Evolutionary conservation across 2,113 vertebrate species (phyloP).

Genomic region (Lampris incognitus): DNA sequence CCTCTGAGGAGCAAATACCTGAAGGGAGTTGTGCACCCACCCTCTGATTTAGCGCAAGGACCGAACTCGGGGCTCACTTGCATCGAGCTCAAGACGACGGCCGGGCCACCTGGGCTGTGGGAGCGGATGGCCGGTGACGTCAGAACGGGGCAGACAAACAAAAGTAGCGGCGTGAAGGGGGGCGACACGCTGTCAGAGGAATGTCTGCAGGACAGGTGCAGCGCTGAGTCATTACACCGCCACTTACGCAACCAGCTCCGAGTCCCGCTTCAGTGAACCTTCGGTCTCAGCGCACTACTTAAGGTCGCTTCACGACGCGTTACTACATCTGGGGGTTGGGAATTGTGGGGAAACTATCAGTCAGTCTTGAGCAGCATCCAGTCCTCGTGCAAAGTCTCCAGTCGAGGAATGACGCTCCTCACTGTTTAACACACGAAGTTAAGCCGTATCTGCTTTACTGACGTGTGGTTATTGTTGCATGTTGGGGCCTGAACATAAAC

Average conservation of each 20-base stretch:
- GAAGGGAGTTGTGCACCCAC: background rate
- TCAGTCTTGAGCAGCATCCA: too few relatives aligned
- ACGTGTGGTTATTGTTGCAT: too few relatives aligned
- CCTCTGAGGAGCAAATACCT: too few relatives aligned
- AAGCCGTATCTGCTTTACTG: too few relatives aligned
- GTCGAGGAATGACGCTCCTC: too few relatives aligned
- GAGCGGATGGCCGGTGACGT: background rate
- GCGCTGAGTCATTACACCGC: constrained; percentile 84
- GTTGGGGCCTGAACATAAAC: too few relatives aligned
- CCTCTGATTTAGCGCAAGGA: background rate
- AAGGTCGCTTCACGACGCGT: too few relatives aligned
- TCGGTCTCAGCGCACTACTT: too few relatives aligned
- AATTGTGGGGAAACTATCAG: too few relatives aligned
- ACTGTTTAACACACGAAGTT: too few relatives aligned
- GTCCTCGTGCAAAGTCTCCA: too few relatives aligned
- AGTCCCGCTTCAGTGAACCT: constrained; percentile 17
- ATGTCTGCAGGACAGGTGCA: constrained; percentile 77
- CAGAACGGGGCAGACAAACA: constrained; percentile 16
- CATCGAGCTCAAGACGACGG: background rate
- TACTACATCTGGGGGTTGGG: too few relatives aligned
- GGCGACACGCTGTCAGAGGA: constrained; percentile 41
- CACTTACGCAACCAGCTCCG: constrained; percentile 78
- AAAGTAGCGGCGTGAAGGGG: constrained; percentile 50
- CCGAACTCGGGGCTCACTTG: background rate
- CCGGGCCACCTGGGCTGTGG: constrained; percentile 36